Conservation (phyloP, 2,797 vertebrate species). For the Thamnophis elegans region DNA sequence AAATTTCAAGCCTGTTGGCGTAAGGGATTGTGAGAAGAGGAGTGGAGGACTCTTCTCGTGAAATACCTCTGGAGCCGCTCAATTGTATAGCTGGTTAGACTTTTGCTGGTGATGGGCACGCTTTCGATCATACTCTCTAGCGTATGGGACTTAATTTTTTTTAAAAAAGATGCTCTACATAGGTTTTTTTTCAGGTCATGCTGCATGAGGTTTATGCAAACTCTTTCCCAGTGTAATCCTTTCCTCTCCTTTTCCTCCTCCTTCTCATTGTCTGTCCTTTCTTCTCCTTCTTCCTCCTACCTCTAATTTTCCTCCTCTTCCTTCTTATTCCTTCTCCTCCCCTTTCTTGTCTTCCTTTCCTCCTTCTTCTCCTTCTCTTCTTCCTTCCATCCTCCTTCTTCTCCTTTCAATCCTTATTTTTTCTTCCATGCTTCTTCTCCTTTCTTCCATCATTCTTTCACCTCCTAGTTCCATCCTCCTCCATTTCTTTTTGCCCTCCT, state of each 20-base stretch:
- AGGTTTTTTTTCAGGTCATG: background rate
- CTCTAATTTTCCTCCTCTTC: background rate
- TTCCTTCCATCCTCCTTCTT: background rate
- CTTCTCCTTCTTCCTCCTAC: background rate
- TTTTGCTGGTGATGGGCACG: background rate
- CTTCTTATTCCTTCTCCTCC: background rate
- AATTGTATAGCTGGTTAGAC: background rate
- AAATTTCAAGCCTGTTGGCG: no score
- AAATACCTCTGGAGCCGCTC: no score
- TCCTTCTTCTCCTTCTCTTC: background rate
- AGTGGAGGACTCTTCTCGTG: no score
- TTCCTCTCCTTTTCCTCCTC: background rate
- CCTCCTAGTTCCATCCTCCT: background rate
- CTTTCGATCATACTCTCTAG: background rate
- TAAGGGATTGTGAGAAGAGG: no score
- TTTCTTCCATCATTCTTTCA: no score
- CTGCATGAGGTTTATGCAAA: background rate
- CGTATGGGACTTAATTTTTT: background rate
- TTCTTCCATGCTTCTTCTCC: no score
- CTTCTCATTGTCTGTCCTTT: no score
- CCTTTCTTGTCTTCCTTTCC: no score
- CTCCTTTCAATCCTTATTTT: background rate
- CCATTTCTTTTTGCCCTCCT: no score
- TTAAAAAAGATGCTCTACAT: background rate
- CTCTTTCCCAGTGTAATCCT: background rate